These are phyloP conservation scores for Apaloderma vittatum DNA, from an alignment of 2,113 vertebrate species.

Conservation along the genomic window DNA sequence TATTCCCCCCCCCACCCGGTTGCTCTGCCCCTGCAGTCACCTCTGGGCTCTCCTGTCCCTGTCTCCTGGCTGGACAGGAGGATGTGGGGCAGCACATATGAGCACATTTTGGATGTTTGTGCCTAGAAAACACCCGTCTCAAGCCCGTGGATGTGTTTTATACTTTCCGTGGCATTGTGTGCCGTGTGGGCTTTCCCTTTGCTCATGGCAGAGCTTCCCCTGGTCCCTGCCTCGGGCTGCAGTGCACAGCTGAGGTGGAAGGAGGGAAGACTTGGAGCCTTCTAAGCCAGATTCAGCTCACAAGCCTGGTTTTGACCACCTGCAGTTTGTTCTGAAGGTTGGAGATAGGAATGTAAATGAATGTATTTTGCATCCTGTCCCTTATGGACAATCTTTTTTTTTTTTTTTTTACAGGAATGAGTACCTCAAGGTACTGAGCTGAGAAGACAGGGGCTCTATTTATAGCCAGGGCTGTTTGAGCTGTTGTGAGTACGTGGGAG, in stretches of 20 bases:
- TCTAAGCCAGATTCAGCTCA: not conserved
- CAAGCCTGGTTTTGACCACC: not conserved
- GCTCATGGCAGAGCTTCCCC: fast-evolving
- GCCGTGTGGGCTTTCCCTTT: not conserved
- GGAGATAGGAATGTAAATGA: not conserved
- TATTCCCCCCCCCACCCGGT: no score
- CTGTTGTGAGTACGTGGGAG: not conserved
- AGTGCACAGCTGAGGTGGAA: not conserved
- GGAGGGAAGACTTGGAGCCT: not conserved
- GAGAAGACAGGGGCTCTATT: not conserved
- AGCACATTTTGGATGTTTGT: not conserved
- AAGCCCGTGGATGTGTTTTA: fast-evolving
- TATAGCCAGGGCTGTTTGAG: not conserved
- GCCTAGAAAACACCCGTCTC: not conserved
- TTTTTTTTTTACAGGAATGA: not conserved
- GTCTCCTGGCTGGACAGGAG: not conserved
- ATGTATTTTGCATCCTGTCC: not conserved
- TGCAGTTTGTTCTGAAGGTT: not conserved
- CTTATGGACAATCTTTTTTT: not conserved
- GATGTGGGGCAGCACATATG: fast-evolving
- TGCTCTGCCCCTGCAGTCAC: no score
- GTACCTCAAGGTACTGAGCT: not conserved
- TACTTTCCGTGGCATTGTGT: fast-evolving
- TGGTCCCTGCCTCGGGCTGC: not conserved
- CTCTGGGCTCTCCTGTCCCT: not conserved